Evolutionary conservation across 2,113 vertebrate species (phyloP), one percentile per base, ranked within the genome.

Genomic region (Lampris incognitus): DNA sequence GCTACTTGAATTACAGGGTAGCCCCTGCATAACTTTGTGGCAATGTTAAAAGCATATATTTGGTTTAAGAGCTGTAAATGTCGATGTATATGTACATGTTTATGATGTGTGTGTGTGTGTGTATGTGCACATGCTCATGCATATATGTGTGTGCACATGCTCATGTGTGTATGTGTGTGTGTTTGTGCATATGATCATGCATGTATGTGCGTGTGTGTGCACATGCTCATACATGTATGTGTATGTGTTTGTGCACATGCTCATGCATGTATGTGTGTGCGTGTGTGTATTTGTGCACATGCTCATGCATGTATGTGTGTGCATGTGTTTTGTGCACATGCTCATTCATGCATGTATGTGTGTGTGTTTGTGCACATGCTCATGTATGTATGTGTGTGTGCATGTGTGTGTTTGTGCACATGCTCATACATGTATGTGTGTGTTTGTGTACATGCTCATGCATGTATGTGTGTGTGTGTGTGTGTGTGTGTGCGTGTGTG

Each of bases 401-500:
- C 24, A 24, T 24, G 24, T 24, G 24, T 24, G 24, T 24, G 24
- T 24, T 24, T 24, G 24, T 24, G 24, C 24, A 24, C 24, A 24
- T 24, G 24, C 24, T 24, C 24, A 24, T 24, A 24, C 24, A 24
- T 24, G 24, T 24, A 24, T 24, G 24, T 24, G 24, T 24, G 24
- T 66, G 10, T 9, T 3, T 59, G 44, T 36, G 24, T 24, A 24
- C 24, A 24, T 24, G 24, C 24, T 24, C 24, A 24, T 24, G 24
- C 24, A 24, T 24, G 24, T 24, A 24, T 24, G 24, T 24, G 24
- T 24, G 24, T 8, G 44, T 11, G n/a, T 11, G 60, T 42, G 39
- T 62, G 39, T 57, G 37, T 46, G 39, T 59, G 54, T 58, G 68
- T 39, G 55, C 38, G 68, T 48, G 55, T 70, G 68, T 58, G 55